Evolutionary conservation across 2,797 vertebrate genomes (phyloP).

Genomic region (Pipistrellus nathusii): DNA sequence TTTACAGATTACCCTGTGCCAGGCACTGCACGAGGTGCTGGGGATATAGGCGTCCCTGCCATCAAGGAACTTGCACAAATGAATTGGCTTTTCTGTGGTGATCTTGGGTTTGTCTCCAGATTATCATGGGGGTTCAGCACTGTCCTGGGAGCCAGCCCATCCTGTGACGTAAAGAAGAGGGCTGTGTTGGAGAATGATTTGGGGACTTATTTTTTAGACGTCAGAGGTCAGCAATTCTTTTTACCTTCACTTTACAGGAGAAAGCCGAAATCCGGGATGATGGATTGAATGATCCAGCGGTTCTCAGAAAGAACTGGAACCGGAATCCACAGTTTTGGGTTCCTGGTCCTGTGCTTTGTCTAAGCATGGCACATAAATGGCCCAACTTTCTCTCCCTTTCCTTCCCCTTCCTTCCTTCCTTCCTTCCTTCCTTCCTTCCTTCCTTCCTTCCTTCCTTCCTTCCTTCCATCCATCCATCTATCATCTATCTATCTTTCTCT

Average conservation of each 20-base stretch:
- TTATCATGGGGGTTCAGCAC: neutral
- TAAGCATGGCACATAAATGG: neutral
- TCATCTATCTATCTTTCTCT: neutral
- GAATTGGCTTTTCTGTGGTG: neutral
- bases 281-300: neutral
- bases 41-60: neutral
- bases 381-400: neutral
- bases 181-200: neutral
- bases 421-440: too few relatives aligned
- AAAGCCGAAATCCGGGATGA: neutral
- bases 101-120: constrained; percentile 36
- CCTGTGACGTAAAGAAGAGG: constrained; percentile 14
- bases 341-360: neutral
- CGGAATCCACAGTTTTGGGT: neutral
- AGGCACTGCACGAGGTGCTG: neutral
- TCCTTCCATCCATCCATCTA: too few relatives aligned
- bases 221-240: neutral
- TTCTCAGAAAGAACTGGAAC: constrained; percentile 1
- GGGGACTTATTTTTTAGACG: constrained; percentile 34
- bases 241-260: constrained; percentile 28
- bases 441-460: too few relatives aligned
- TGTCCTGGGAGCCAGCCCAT: neutral
- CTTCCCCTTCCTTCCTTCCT: too few relatives aligned
- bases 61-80: neutral
- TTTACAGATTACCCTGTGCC: neutral